Evolutionary conservation across 2,797 vertebrate genomes (phyloP).

Genomic region (Gambusia yucatana): DNA sequence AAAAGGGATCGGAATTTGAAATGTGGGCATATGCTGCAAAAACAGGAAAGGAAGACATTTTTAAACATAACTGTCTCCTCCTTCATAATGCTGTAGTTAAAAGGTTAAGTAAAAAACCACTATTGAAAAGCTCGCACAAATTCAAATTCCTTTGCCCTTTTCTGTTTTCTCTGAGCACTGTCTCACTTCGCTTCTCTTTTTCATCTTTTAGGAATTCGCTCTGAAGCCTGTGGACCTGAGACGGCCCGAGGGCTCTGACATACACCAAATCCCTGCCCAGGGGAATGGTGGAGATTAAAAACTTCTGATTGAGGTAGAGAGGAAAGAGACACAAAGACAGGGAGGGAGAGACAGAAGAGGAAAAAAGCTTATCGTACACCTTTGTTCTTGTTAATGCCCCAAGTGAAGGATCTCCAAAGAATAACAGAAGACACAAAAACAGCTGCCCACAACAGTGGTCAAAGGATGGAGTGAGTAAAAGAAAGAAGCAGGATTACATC

Average conservation of each 20-base stretch:
- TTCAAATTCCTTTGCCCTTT: constrained; percentile 58
- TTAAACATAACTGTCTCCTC: constrained; percentile 46
- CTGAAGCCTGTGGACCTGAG: constrained; percentile 70
- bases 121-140: constrained; percentile 56
- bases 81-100: constrained; percentile 55
- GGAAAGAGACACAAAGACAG: constrained; percentile 55
- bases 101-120: constrained; percentile 54
- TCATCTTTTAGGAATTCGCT: constrained; percentile 79
- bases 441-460: constrained; percentile 61
- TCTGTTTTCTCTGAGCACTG: constrained; percentile 51
- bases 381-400: constrained; percentile 74
- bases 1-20: constrained; percentile 47
- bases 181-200: constrained; percentile 73
- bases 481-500: constrained; percentile 56
- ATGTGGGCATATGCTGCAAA: constrained; percentile 28
- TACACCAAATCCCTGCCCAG: constrained; percentile 69
- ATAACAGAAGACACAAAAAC: constrained; percentile 54
- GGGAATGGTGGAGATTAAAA: constrained; percentile 73
- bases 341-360: constrained; percentile 32
- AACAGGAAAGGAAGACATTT: constrained; percentile 21
- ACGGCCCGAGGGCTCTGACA: constrained; percentile 70
- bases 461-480: constrained; percentile 67
- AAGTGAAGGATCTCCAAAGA: constrained; percentile 66
- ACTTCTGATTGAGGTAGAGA: constrained; percentile 74
- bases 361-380: constrained; percentile 68